Conservation (phyloP, 2,888 invertebrate genomes). For the Eurois occulta region DNA sequence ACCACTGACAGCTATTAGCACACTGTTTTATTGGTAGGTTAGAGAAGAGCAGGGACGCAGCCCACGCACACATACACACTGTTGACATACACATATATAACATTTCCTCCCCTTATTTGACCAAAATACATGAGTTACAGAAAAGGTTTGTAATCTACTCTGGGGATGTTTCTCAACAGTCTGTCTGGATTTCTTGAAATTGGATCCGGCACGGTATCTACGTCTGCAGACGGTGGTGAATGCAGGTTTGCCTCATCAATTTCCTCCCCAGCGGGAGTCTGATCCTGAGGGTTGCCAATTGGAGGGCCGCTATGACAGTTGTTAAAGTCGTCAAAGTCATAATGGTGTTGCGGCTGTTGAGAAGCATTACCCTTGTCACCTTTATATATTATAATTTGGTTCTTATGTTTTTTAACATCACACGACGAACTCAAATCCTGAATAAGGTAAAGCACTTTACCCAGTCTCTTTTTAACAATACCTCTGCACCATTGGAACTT, state of each 20-base stretch:
- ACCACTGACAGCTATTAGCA: not conserved
- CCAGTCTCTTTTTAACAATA: not conserved
- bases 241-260: no score
- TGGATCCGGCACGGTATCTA: no score
- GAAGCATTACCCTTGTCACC: not conserved
- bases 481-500: constrained; percentile 1
- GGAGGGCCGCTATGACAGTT: not conserved
- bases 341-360: not conserved
- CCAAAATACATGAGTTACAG: not conserved
- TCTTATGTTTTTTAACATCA: not conserved
- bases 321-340: not conserved
- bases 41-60: not conserved
- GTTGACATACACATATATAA: no score
- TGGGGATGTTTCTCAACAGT: not conserved
- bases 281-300: not conserved
- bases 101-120: no score
- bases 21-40: not conserved
- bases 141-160: not conserved
- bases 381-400: not conserved
- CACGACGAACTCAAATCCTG: not conserved
- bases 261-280: no score
- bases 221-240: no score
- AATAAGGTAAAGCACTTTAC: not conserved
- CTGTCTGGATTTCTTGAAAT: no score
- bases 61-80: no score